A percentile compares a stretch with the other conserved stretches of the same genome.
phyloP scores from a whole-genome alignment of 2,888 invertebrate genomes.

The Thysanoteuthis rhombus region DNA sequence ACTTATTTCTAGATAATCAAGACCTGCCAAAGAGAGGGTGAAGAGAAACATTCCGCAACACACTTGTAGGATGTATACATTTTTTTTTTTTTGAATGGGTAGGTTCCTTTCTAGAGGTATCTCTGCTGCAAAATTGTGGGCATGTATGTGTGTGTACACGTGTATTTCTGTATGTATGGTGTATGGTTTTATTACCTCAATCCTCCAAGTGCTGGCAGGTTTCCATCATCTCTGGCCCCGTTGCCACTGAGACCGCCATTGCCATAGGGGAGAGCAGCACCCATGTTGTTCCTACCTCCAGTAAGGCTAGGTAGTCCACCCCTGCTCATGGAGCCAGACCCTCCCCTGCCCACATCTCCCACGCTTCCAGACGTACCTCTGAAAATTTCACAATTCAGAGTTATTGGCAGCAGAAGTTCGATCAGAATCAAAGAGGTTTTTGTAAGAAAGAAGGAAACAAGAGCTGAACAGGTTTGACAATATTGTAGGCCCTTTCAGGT shows the following conservation, averaged over 20 bases:
- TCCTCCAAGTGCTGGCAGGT: conserved; percentile 22
- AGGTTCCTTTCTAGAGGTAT: conserved; percentile 25
- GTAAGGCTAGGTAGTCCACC: conserved; percentile 30
- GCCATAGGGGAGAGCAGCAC: background rate
- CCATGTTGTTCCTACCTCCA: conserved; percentile 30
- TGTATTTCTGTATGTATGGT: background rate
- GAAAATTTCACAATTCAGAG: conserved; percentile 28
- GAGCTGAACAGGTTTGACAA: background rate
- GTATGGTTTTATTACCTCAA: conserved; percentile 18
- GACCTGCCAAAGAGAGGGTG: background rate
- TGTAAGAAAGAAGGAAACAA: background rate
- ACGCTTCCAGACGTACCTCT: conserved; percentile 28
- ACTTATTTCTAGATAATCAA: background rate
- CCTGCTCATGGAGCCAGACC: conserved; percentile 32
- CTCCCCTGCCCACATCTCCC: conserved; percentile 30
- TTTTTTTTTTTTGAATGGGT: conserved; percentile 17
- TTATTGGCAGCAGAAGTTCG: conserved; percentile 13
- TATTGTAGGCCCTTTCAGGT: background rate
- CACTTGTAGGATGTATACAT: background rate
- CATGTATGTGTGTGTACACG: too few species aligned
- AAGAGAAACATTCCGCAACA: background rate
- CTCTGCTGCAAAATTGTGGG: background rate
- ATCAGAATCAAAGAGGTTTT: background rate
- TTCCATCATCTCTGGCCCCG: conserved; percentile 27
- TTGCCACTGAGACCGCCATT: conserved; percentile 41